Conservation (phyloP, 2,888 invertebrate species). For the Eucera pruinosa region DNA sequence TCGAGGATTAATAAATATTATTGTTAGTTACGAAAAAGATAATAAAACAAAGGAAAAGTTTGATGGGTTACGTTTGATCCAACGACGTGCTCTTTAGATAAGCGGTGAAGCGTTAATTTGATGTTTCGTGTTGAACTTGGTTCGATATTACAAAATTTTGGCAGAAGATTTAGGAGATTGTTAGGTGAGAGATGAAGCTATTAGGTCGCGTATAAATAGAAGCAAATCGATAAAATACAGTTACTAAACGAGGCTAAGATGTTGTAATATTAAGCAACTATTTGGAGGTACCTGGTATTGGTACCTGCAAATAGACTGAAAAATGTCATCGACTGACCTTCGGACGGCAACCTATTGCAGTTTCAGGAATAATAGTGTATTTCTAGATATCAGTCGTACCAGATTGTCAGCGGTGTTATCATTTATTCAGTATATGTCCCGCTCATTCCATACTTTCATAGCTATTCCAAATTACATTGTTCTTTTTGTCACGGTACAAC, state of each 20-base stretch:
- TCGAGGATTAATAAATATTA: too few species aligned
- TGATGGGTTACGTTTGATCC: too few species aligned
- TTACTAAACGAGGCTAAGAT: background rate
- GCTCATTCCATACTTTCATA: background rate
- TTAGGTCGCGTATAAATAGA: constrained; percentile 6
- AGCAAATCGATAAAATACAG: background rate
- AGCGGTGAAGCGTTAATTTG: too few species aligned
- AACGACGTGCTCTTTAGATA: too few species aligned
- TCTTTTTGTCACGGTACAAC: too few species aligned
- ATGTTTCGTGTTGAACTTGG: background rate
- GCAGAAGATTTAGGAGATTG: background rate
- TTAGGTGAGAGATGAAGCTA: background rate
- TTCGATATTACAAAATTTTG: background rate
- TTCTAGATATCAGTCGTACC: background rate
- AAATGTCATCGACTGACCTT: constrained; percentile 3
- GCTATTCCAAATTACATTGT: too few species aligned
- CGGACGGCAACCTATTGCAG: too few species aligned
- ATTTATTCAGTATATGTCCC: background rate
- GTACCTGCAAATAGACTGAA: background rate
- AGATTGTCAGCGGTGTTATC: background rate
- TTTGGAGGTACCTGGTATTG: background rate
- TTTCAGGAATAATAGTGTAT: constrained; percentile 1
- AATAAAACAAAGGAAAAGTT: too few species aligned
- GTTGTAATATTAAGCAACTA: background rate
- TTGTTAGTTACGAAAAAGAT: too few species aligned